Evolutionary conservation across 2,888 invertebrate species (phyloP).

Genomic region (Leucania comma): DNA sequence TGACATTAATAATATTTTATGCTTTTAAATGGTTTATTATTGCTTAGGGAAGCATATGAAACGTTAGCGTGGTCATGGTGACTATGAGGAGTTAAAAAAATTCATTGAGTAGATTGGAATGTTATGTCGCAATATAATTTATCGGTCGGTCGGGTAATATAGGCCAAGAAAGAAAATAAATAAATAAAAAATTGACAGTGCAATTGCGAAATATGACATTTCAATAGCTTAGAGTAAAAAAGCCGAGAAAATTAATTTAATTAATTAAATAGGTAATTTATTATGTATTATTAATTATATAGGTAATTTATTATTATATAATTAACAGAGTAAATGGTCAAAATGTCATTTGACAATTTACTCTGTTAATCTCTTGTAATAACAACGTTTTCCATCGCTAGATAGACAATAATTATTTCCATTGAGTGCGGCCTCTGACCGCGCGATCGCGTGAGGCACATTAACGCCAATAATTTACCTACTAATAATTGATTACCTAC

Average conservation of each 20-base stretch:
- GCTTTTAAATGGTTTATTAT: background rate
- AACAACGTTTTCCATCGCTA: slow-evolving; percentile 29
- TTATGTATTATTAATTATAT: background rate
- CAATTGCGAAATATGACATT: too few relatives aligned
- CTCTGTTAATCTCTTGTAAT: slow-evolving; percentile 5
- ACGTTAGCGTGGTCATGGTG: background rate
- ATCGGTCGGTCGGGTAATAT: background rate
- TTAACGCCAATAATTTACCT: slow-evolving; percentile 32
- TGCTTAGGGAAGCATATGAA: background rate
- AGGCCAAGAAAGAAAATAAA: background rate
- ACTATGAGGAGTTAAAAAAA: too few relatives aligned
- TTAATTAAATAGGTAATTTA: background rate
- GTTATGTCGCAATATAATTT: background rate
- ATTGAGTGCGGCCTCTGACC: background rate
- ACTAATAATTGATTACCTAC: slow-evolving; percentile 38
- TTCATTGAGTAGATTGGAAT: background rate
- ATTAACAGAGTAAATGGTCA: background rate
- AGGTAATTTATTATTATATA: background rate
- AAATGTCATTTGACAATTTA: too few relatives aligned
- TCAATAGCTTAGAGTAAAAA: too few relatives aligned
- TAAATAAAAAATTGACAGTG: background rate
- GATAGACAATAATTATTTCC: slow-evolving; percentile 30
- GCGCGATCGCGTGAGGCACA: slow-evolving; percentile 31
- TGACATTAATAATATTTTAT: background rate
- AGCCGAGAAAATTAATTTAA: too few relatives aligned